Evolutionary conservation across 2,113 vertebrate genomes (phyloP).

Genomic region (Indicator indicator): DNA sequence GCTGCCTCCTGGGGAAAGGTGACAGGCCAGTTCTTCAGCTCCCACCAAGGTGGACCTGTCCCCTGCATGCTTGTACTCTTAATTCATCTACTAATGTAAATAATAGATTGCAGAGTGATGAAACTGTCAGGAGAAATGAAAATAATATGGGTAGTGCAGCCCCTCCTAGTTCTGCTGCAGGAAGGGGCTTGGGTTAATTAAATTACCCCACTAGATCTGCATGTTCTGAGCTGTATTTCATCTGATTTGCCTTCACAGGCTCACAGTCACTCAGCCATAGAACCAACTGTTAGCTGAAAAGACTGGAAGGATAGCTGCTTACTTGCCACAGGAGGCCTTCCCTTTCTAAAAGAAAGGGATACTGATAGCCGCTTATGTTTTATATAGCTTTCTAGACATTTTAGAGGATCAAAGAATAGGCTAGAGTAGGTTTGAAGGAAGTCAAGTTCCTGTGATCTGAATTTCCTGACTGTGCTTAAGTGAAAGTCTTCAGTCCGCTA

Average conservation of each 20-base stretch:
- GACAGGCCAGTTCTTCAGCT: neutral
- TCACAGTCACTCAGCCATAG: neutral
- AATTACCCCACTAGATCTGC: rapidly evolving
- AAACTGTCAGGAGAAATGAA: neutral
- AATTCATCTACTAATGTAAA: neutral
- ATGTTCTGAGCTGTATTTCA: neutral
- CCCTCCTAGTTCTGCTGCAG: neutral
- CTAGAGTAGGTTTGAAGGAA: neutral
- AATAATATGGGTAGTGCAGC: rapidly evolving
- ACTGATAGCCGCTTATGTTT: neutral
- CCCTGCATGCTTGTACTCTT: rapidly evolving
- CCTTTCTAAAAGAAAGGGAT: neutral
- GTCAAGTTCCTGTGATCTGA: neutral
- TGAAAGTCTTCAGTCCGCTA: neutral
- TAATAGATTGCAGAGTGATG: neutral
- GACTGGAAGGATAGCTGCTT: neutral
- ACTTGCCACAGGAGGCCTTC: neutral
- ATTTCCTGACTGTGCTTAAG: neutral
- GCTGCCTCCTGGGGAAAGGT: neutral
- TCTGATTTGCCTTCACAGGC: neutral
- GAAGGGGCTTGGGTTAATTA: neutral
- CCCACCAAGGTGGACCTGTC: neutral
- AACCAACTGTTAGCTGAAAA: neutral
- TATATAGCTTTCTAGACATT: neutral
- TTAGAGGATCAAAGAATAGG: neutral